Base-by-base conservation (phyloP, 1,140 invertebrate species). In the Pantala flavescens region DNA sequence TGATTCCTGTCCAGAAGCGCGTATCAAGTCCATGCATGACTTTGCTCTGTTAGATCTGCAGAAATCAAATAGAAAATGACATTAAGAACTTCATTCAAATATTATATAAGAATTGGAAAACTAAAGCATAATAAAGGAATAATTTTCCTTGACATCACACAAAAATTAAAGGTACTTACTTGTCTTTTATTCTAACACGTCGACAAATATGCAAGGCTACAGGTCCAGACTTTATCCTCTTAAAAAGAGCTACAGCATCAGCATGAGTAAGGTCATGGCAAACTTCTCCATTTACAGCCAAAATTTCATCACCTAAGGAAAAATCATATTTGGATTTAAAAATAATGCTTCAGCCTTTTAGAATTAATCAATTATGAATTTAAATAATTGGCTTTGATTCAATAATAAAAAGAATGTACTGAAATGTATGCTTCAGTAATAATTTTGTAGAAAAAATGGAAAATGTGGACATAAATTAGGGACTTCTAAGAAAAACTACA, bases 201-300 rank as follows among this genome's bases (percentile, higher is more conserved):
- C 91, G 83, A 1, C 85, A 83, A 16, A 92, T 85, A 74, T 90
- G 85, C 71, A 95, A 82, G 74, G 90, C 85, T 19, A 94, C 88
- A 19, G 87, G 85, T 10, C 91, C 91, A 73, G 88, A 87, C 75
- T 90, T 88, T 23, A 94, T 88, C 74, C 88, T 87, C 78, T 93
- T 91, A 81, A 95, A 95, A 73, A 91, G 84, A 76, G 87, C 83
- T 76, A 94, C 90, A 0, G 92, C 92, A 82, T 93, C 90, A 42
- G 89, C 87, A 80, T 94, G 92, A 0, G 90, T 91, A 74, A 90
- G 84, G 0, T 91, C 91, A 74, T 87, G 86, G 24, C 93, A 84
- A 19, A 86, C 81, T 78, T 88, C 85, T 0, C 90, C 89, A 81
- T 94, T 94, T 24, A 95, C 85, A 72, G 88, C 88, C 36, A 93